These are phyloP conservation scores for Sternarchorhynchus goeldii DNA, from an alignment of 2,797 vertebrate species.

Conservation along the genomic window DNA sequence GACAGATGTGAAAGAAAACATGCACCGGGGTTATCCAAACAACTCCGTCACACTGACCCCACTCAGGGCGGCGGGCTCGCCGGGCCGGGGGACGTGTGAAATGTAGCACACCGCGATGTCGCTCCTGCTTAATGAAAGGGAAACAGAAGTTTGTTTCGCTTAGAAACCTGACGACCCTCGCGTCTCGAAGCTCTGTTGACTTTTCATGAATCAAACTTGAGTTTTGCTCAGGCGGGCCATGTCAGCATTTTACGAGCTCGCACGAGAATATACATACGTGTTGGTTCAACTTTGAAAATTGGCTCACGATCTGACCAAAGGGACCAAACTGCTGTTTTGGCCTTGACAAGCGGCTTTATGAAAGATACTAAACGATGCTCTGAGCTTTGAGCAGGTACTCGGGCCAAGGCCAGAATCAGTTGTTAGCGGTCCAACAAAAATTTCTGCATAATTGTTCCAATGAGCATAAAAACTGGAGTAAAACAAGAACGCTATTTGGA, in stretches of 20 bases:
- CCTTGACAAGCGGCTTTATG: constrained; percentile 34
- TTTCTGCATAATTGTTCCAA: constrained; percentile 36
- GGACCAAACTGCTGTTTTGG: constrained; percentile 40
- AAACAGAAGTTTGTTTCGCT: constrained; percentile 53
- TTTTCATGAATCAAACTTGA: constrained; percentile 45
- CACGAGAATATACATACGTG: constrained; percentile 29
- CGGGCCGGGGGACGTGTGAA: constrained; percentile 67
- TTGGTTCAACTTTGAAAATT: constrained; percentile 38
- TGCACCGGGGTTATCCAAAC: constrained; percentile 70
- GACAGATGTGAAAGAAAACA: constrained; percentile 73
- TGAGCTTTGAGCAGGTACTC: background rate
- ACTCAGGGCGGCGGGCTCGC: constrained; percentile 33
- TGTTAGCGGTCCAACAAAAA: constrained; percentile 49
- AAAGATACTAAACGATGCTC: constrained; percentile 45
- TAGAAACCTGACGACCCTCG: constrained; percentile 52
- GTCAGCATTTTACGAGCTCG: constrained; percentile 40
- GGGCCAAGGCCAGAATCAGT: constrained; percentile 24
- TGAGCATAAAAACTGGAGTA: constrained; percentile 20
- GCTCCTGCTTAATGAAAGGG: constrained; percentile 52
- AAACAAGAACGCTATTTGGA: constrained; percentile 48
- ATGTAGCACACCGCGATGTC: constrained; percentile 62
- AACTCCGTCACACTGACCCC: constrained; percentile 51
- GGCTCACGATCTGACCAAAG: constrained; percentile 30
- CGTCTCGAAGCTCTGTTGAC: constrained; percentile 47
- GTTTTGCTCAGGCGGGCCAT: constrained; percentile 39